Evolutionary conservation across 2,888 invertebrate species (phyloP), one percentile per base, ranked within the genome.

Genomic region (Hyposoter didymator): DNA sequence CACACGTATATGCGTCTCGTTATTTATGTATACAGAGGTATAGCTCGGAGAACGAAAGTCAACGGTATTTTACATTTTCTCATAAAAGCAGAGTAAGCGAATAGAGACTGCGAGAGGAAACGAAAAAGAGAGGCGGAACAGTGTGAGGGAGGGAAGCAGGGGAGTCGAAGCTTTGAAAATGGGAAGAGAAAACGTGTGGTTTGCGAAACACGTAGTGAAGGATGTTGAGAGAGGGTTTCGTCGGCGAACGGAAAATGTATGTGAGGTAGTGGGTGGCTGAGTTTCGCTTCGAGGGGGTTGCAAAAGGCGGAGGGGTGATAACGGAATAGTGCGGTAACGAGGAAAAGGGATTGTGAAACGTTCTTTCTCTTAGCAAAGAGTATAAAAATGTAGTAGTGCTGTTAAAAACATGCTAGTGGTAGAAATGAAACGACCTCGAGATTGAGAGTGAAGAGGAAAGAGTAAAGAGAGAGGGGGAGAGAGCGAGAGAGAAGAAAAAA

Each of bases 211-310:
- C 81, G 74, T 47, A 67, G 76, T 32, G 35, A 22, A 72, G 35
- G 76, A 55, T 43, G 32, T 72, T 47, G 45, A 52, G 80, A 72
- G 74, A 66, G 70, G 55, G 70, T 73, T 76, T 67, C 76, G 84
- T 80, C 84, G n/a, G n/a, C n/a, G 80, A 84, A 84, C 72, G 45
- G 80, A 66, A 80, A 76, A 84, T 84, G 80, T 80, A 76, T 80
- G 84, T 84, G 55, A 74, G 76, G n/a, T n/a, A n/a, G n/a, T n/a
- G n/a, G n/a, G n/a, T n/a, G n/a, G 76, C 73, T 67, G 72, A 84
- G 80, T 84, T 84, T 80, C 66, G 80, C 66, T 76, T 66, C 35
- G 49, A 74, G 62, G 22, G 55, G 59, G 45, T 12, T 62, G 10
- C 19, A 14, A 7, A 19, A 7, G 22, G 17, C 10, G n/a, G 45